These are phyloP conservation scores for Apodemia mormo DNA, from an alignment of 2,888 invertebrate genomes.

Conservation along the genomic window DNA sequence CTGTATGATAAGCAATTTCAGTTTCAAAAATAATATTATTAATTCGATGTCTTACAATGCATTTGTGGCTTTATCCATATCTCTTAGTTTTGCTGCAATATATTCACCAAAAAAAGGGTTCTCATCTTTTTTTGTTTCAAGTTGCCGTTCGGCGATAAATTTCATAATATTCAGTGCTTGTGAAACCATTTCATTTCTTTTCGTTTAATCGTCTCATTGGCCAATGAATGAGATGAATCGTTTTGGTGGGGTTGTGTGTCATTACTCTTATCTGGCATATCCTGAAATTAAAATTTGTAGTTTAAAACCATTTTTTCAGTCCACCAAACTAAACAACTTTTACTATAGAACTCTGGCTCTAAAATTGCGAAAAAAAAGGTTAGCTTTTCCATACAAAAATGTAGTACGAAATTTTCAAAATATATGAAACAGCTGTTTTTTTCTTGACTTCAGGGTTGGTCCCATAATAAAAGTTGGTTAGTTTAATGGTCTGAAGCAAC, in stretches of 20 bases:
- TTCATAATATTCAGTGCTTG: constrained; percentile 35
- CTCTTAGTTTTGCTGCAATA: constrained; percentile 28
- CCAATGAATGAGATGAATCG: not conserved
- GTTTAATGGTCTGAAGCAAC: no score
- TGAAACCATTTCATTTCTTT: constrained; percentile 28
- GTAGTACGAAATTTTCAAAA: no score
- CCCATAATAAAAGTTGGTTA: no score
- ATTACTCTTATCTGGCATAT: not conserved
- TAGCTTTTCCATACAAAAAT: no score
- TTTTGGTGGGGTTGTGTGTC: not conserved
- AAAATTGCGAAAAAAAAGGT: no score
- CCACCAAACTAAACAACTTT: no score
- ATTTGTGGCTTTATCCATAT: no score
- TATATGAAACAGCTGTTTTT: no score
- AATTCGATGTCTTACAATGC: constrained; percentile 33
- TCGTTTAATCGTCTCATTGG: not conserved
- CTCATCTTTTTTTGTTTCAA: constrained; percentile 31
- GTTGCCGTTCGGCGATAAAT: constrained; percentile 33
- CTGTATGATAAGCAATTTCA: constrained; percentile 32
- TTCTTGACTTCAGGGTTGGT: no score
- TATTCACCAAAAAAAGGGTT: constrained; percentile 34
- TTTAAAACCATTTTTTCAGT: no score
- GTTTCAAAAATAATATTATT: constrained; percentile 38
- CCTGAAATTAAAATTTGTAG: no score
- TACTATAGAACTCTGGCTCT: no score